Conservation (phyloP, 2,888 invertebrate species). For the Epirrita christyi region DNA sequence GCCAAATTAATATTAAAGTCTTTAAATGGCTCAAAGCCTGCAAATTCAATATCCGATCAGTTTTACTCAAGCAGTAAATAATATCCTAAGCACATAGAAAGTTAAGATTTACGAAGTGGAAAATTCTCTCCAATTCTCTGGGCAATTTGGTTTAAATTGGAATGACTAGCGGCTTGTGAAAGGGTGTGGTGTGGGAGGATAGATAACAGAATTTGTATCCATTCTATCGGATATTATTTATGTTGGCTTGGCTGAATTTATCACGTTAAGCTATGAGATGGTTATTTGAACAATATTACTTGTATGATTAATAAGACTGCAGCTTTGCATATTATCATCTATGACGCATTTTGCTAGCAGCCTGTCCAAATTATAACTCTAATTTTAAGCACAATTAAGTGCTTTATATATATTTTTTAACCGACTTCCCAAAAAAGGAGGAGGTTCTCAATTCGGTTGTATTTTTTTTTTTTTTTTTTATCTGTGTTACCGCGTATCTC, state of each 20-base stretch:
- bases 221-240: conserved; percentile 21
- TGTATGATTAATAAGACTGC: conserved; percentile 1
- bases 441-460: too few relatives aligned
- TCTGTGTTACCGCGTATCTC: too few relatives aligned
- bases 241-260: conserved; percentile 31
- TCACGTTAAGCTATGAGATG: conserved; percentile 5
- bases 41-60: conserved; percentile 19
- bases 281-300: background rate
- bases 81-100: conserved; percentile 28
- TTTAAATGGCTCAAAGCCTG: conserved; percentile 16
- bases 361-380: too few relatives aligned
- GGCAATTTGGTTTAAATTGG: conserved; percentile 35
- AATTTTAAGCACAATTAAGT: too few relatives aligned
- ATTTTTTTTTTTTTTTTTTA: too few relatives aligned
- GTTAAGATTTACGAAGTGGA: conserved; percentile 20
- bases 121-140: conserved; percentile 41
- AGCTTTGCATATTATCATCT: too few relatives aligned
- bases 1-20: background rate
- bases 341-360: background rate
- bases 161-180: conserved; percentile 30
- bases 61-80: conserved; percentile 20
- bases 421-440: too few relatives aligned
- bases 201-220: conserved; percentile 32
- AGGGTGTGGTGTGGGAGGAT: conserved; percentile 33
- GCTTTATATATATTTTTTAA: too few relatives aligned